A percentile compares a stretch with the other conserved stretches of the same genome.
Conservation (phyloP, 2,888 invertebrate species). For the Euplexia lucipara region DNA sequence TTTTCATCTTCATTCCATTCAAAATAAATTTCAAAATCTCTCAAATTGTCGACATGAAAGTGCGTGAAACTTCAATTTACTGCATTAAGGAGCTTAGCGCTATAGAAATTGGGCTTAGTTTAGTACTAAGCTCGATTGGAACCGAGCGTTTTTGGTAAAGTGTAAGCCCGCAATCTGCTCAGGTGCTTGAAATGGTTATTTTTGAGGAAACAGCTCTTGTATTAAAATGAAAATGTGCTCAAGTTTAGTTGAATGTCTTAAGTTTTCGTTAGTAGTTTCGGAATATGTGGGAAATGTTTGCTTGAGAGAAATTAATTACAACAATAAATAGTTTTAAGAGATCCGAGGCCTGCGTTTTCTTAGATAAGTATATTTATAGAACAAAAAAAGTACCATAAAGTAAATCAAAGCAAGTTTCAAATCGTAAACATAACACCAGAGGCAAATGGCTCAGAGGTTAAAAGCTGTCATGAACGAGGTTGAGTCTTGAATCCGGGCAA, state of each 20-base stretch:
- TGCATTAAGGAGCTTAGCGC: constrained; percentile 40
- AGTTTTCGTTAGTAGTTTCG: constrained; percentile 31
- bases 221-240: constrained; percentile 55
- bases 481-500: too few species aligned
- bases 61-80: constrained; percentile 57
- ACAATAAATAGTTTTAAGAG: neutral
- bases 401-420: too few species aligned
- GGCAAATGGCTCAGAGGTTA: too few species aligned
- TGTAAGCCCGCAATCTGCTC: constrained; percentile 87
- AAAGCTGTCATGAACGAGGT: too few species aligned
- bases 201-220: constrained; percentile 75
- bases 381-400: too few species aligned
- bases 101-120: constrained; percentile 53
- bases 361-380: neutral
- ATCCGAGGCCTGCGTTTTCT: neutral
- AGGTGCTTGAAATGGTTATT: constrained; percentile 78
- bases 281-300: neutral
- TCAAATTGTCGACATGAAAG: constrained; percentile 49
- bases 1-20: constrained; percentile 45
- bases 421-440: too few species aligned
- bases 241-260: constrained; percentile 33
- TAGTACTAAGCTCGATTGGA: constrained; percentile 65
- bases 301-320: constrained; percentile 12
- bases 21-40: constrained; percentile 61
- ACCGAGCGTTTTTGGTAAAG: constrained; percentile 80